phyloP scores from a whole-genome alignment of 2,797 vertebrate genomes.

The Sebastes nivosus region DNA sequence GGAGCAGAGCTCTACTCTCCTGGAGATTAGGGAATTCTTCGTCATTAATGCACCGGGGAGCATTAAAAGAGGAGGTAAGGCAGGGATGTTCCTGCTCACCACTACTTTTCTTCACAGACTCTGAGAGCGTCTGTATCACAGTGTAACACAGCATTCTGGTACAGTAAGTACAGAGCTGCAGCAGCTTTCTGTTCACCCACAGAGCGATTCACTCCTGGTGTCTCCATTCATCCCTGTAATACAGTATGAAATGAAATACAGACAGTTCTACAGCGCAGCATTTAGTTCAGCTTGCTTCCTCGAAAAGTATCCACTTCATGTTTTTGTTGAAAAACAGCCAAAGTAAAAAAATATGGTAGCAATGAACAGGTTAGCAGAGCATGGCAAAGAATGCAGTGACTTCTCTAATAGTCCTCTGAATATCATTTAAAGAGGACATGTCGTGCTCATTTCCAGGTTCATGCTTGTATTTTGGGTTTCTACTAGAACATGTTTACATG shows the following conservation, averaged over 20 bases:
- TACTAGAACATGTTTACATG: no score
- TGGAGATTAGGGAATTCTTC: conserved; percentile 48
- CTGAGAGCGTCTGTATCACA: not conserved
- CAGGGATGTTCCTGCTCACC: conserved; percentile 14
- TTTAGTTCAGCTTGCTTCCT: conserved; percentile 8
- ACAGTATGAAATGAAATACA: conserved; percentile 19
- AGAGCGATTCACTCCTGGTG: not conserved
- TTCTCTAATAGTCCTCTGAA: not conserved
- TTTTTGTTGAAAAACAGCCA: not conserved
- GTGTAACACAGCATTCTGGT: not conserved
- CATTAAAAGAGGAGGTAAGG: conserved; percentile 4
- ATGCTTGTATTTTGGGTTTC: no score
- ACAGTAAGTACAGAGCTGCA: not conserved
- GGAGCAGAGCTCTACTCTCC: conserved; percentile 24
- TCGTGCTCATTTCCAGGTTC: no score
- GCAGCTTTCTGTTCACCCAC: conserved; percentile 1
- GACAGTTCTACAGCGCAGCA: not conserved
- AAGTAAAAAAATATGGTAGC: not conserved
- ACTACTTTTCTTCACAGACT: not conserved
- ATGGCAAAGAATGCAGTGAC: not conserved
- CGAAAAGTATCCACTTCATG: not conserved
- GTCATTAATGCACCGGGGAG: conserved; percentile 26
- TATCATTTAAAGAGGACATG: not conserved
- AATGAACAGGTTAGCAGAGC: not conserved
- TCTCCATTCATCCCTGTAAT: conserved; percentile 17